These are phyloP conservation scores for Tetragnatha montana DNA, from an alignment of 2,888 invertebrate species.

Conservation along the genomic window DNA sequence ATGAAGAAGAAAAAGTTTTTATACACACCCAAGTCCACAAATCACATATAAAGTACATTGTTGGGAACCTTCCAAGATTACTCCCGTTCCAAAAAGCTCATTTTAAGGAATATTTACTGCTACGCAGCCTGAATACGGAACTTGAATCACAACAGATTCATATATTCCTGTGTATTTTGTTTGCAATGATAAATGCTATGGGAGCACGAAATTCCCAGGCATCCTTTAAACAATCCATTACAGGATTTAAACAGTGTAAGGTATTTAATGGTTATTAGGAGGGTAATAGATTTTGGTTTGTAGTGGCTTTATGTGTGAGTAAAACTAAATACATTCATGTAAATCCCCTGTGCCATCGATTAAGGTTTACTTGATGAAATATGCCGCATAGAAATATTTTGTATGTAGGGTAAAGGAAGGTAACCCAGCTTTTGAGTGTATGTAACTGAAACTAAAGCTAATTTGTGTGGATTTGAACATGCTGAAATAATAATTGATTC, in stretches of 20 bases:
- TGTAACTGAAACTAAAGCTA: too few species aligned
- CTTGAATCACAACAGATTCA: constrained; percentile 6
- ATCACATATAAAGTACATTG: constrained; percentile 34
- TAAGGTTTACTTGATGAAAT: background rate
- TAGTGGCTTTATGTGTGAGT: background rate
- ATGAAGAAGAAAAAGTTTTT: constrained; percentile 16
- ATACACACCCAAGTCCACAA: constrained; percentile 13
- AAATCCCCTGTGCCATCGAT: background rate
- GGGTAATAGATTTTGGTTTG: background rate
- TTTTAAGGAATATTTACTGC: constrained; percentile 45
- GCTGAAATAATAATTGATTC: too few species aligned
- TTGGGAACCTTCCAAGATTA: constrained; percentile 35
- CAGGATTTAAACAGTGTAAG: background rate
- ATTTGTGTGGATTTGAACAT: too few species aligned
- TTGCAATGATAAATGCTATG: background rate
- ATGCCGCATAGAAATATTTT: background rate
- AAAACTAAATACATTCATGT: background rate
- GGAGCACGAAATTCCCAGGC: background rate
- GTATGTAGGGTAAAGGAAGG: too few species aligned
- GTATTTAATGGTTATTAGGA: background rate
- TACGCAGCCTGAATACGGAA: constrained; percentile 32
- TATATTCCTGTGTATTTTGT: background rate
- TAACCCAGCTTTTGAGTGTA: too few species aligned
- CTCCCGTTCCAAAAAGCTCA: constrained; percentile 17
- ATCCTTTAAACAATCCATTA: background rate